Percentiles rank a stretch among this genome's conserved stretches.
phyloP scores from a whole-genome alignment of 1,140 invertebrate species.

The Drosophila murphyi region DNA sequence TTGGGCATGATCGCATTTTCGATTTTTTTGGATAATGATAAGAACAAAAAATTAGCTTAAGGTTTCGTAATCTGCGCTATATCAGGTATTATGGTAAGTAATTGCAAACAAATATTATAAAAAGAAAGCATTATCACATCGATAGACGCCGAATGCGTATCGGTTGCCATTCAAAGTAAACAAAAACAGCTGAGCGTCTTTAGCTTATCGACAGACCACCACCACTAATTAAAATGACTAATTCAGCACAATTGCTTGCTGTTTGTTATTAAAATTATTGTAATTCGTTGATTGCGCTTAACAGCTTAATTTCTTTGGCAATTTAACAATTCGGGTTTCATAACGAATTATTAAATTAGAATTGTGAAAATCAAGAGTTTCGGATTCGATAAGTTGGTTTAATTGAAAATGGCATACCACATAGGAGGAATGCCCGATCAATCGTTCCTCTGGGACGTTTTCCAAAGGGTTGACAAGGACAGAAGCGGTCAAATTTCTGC shows the following conservation, averaged over 20 bases:
- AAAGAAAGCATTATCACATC: background rate
- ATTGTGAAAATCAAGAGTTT: background rate
- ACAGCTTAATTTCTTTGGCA: background rate
- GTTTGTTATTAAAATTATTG: background rate
- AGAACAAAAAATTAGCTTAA: background rate
- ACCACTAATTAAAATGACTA: slow-evolving; percentile 10
- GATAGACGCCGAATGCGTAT: background rate
- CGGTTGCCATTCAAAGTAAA: background rate
- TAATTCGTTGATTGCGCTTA: background rate
- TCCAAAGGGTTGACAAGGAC: slow-evolving; percentile 95
- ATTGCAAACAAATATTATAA: background rate
- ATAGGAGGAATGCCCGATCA: slow-evolving; percentile 89
- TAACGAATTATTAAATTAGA: background rate
- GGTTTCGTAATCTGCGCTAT: background rate
- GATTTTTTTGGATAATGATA: background rate
- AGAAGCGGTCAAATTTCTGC: slow-evolving; percentile 95
- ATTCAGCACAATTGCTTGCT: background rate
- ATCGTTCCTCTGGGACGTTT: slow-evolving; percentile 92
- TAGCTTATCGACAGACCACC: slow-evolving; percentile 19
- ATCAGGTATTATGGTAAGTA: fast-evolving
- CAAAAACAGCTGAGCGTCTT: slow-evolving; percentile 1
- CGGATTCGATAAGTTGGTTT: background rate
- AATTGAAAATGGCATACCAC: slow-evolving; percentile 84
- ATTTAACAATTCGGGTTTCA: background rate
- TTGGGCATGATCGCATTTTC: background rate